Conservation (phyloP, 2,113 vertebrate species). For the Ptilorrhoa leucosticta region DNA sequence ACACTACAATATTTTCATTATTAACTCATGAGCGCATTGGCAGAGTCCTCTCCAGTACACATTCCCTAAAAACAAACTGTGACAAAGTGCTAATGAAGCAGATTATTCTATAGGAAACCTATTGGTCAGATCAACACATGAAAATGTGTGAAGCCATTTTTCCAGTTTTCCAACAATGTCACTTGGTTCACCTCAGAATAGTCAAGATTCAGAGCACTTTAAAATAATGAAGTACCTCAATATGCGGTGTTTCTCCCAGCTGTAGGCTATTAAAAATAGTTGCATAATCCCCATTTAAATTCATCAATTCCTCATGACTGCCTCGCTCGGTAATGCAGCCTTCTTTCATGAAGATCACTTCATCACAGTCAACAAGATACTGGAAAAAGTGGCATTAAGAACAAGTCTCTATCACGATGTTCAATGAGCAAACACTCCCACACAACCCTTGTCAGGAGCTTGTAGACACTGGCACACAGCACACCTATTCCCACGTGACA, state of each 20-base stretch:
- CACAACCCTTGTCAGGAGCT: background rate
- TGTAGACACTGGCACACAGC: background rate
- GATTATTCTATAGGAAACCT: background rate
- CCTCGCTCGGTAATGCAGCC: conserved; percentile 87
- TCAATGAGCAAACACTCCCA: background rate
- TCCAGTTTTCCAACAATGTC: background rate
- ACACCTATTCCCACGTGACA: background rate
- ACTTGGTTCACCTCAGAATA: background rate
- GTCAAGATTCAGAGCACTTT: background rate
- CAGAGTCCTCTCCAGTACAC: background rate
- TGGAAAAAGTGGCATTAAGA: conserved; percentile 49
- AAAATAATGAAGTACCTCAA: conserved; percentile 75
- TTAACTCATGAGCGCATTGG: background rate
- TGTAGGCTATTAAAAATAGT: conserved; percentile 90
- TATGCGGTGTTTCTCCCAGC: conserved; percentile 85
- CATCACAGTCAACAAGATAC: conserved; percentile 92
- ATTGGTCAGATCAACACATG: background rate
- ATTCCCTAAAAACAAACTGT: background rate
- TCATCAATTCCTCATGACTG: conserved; percentile 88
- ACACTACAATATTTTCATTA: background rate
- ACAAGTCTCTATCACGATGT: background rate
- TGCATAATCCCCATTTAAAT: conserved; percentile 87
- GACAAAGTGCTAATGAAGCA: background rate
- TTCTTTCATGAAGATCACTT: conserved; percentile 92
- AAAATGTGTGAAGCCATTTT: background rate